These are phyloP conservation scores for Campaea margaritaria DNA, from an alignment of 2,888 invertebrate genomes.

Conservation along the genomic window DNA sequence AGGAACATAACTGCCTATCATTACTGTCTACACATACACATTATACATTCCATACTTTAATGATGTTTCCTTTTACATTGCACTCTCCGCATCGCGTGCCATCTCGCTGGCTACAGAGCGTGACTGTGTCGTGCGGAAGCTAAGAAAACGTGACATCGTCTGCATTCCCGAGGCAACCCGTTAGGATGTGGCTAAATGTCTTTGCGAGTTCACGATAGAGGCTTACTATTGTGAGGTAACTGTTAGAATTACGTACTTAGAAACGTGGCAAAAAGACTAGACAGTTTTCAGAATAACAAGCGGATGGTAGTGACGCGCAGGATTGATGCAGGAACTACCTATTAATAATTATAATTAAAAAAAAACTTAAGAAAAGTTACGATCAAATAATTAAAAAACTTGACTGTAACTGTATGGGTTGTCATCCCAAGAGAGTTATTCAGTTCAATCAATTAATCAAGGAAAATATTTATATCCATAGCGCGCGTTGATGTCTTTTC, in stretches of 20 bases:
- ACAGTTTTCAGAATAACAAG: too few species aligned
- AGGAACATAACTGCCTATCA: too few species aligned
- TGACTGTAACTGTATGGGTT: too few species aligned
- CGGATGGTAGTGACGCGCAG: too few species aligned
- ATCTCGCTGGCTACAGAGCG: slow-evolving; percentile 3
- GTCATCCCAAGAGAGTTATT: too few species aligned
- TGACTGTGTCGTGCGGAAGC: slow-evolving; percentile 24
- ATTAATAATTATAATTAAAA: too few species aligned
- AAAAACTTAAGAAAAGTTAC: too few species aligned
- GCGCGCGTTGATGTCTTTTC: slow-evolving; percentile 29
- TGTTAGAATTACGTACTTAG: background rate
- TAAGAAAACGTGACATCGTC: slow-evolving; percentile 21
- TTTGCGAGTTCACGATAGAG: slow-evolving; percentile 1
- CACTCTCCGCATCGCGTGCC: slow-evolving; percentile 14
- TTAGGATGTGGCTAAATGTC: slow-evolving; percentile 26
- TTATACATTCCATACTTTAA: background rate
- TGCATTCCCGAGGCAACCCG: slow-evolving; percentile 22
- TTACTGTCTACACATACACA: background rate
- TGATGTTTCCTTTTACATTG: slow-evolving; percentile 8
- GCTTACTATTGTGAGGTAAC: background rate
- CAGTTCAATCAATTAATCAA: background rate
- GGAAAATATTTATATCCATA: background rate
- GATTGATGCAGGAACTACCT: too few species aligned
- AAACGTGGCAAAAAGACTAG: too few species aligned
- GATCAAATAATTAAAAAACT: too few species aligned